Evolutionary conservation across 2,888 invertebrate species (phyloP).

Genomic region (Scaptomyza parva): DNA sequence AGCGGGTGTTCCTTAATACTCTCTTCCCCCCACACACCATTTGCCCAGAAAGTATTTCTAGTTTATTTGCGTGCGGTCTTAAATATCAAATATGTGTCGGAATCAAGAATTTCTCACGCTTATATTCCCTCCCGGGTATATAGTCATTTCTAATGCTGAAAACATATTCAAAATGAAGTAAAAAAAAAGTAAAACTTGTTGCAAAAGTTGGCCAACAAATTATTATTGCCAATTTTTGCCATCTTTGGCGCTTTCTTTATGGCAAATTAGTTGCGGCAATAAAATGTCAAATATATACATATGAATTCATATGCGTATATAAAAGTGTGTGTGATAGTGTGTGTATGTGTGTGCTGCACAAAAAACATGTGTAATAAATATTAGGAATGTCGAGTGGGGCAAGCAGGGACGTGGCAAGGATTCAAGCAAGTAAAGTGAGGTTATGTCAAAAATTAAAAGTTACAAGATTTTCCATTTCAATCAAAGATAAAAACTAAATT

Average conservation of each 20-base stretch:
- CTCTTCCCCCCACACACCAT: background rate
- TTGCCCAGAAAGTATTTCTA: background rate
- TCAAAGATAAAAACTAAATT: too few relatives aligned
- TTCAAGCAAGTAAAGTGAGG: background rate
- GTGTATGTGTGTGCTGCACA: constrained; percentile 17
- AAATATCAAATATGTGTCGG: constrained; percentile 54
- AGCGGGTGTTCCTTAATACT: constrained; percentile 29
- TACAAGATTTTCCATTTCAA: too few relatives aligned
- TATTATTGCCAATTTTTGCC: constrained; percentile 41
- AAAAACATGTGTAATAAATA: constrained; percentile 71
- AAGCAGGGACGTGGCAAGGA: background rate
- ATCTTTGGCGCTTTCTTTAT: constrained; percentile 68
- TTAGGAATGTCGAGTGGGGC: constrained; percentile 34
- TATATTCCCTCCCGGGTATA: constrained; percentile 33
- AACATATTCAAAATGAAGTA: constrained; percentile 35
- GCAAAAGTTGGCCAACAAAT: constrained; percentile 59
- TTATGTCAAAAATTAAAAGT: too few relatives aligned
- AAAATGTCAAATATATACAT: constrained; percentile 61
- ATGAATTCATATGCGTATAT: constrained; percentile 25
- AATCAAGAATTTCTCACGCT: constrained; percentile 71
- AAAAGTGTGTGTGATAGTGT: constrained; percentile 3
- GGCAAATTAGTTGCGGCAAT: constrained; percentile 76
- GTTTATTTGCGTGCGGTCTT: constrained; percentile 50
- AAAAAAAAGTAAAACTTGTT: constrained; percentile 6
- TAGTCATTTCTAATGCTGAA: constrained; percentile 59